Evolutionary conservation across 2,797 vertebrate species (phyloP).

Genomic region (Tachyglossus aculeatus): DNA sequence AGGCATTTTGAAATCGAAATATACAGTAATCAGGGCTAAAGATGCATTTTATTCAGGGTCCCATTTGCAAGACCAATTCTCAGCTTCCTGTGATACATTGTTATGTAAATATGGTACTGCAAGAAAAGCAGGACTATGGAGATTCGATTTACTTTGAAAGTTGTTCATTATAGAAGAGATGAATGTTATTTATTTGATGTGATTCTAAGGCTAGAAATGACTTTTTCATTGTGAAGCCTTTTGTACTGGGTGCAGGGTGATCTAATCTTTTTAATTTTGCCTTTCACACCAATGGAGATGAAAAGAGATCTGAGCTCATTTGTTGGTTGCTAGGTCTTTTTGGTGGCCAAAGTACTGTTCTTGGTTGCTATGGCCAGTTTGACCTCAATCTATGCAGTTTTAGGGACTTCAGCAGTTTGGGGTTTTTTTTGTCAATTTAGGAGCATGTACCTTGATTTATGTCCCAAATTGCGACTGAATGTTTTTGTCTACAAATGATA

Average conservation of each 20-base stretch:
- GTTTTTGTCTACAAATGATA: constrained; percentile 78
- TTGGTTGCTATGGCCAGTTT: constrained; percentile 78
- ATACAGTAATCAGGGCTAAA: constrained; percentile 62
- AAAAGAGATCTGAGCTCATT: constrained; percentile 79
- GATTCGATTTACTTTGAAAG: constrained; percentile 82
- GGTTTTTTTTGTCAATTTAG: constrained; percentile 61
- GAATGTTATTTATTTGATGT: constrained; percentile 80
- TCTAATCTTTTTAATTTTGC: constrained; percentile 84
- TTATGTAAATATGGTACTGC: constrained; percentile 78
- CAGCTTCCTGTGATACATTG: constrained; percentile 78
- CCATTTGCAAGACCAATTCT: constrained; percentile 72
- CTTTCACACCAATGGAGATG: constrained; percentile 79
- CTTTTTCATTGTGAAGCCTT: constrained; percentile 78
- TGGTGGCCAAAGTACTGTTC: constrained; percentile 72
- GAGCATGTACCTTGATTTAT: constrained; percentile 79
- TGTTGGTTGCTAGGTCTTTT: constrained; percentile 78
- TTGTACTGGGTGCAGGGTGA: constrained; percentile 76
- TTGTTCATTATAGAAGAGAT: constrained; percentile 78
- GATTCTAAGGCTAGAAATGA: constrained; percentile 78
- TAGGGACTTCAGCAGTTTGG: constrained; percentile 69
- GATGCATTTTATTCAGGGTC: constrained; percentile 57
- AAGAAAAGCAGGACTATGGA: constrained; percentile 74
- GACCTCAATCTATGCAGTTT: constrained; percentile 79
- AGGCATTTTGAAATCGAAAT: constrained; percentile 51
- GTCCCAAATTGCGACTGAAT: constrained; percentile 73